phyloP scores from a whole-genome alignment of 1,140 invertebrate genomes.

The Trichomalopsis sarcophagae region DNA sequence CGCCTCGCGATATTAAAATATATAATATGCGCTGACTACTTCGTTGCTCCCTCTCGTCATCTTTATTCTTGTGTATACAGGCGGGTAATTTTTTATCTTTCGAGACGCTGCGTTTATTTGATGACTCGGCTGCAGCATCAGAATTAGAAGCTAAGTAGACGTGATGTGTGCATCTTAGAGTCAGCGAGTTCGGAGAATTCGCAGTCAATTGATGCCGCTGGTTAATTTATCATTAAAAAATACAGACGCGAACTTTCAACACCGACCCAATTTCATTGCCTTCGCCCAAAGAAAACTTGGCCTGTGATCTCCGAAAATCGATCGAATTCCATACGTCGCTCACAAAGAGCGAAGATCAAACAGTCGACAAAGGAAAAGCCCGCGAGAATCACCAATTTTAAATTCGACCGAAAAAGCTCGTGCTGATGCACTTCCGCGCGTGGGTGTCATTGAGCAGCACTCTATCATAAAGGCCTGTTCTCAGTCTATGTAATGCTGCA shows the following conservation, averaged over 20 bases:
- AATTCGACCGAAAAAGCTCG: constrained; percentile 8
- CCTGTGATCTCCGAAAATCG: no score
- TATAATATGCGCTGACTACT: constrained; percentile 3
- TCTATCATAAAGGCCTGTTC: constrained; percentile 18
- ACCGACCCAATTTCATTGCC: no score
- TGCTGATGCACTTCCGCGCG: constrained; percentile 15
- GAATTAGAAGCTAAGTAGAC: neutral
- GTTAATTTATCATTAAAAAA: no score
- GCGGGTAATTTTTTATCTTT: neutral
- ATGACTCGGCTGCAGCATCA: neutral
- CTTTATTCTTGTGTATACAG: neutral
- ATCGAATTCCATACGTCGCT: no score
- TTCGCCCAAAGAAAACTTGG: no score
- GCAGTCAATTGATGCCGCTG: no score
- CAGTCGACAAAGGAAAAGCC: no score
- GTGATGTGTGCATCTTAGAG: neutral
- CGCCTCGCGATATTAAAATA: neutral
- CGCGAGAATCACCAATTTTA: neutral
- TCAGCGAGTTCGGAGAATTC: neutral
- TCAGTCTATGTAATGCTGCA: neutral
- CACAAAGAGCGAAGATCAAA: neutral
- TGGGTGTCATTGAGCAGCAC: constrained; percentile 35
- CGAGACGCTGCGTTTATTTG: no score
- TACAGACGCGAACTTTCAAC: no score
- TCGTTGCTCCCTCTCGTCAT: neutral